These are phyloP conservation scores for Pseudorhiza aurosa DNA, from an alignment of 30 jellyfish, hydroid and myxozoan genomes.

Conservation along the genomic window DNA sequence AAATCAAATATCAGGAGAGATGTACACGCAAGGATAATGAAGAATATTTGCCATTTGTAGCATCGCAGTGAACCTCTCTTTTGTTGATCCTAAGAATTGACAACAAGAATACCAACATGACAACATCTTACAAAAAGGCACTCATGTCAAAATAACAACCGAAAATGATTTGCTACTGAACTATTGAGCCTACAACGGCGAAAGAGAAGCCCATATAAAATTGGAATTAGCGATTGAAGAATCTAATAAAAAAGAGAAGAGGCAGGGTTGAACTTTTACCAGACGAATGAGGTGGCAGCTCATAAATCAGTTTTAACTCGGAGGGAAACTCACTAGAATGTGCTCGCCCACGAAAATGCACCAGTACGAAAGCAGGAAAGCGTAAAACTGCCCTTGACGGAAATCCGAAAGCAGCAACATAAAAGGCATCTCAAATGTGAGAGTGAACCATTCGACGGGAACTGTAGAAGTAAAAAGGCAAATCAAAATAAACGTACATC, in stretches of 20 bases:
- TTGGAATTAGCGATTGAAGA: too few relatives aligned
- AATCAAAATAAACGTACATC: neutral
- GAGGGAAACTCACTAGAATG: conserved; percentile 75
- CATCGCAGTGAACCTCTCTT: conserved; percentile 73
- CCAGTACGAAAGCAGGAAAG: conserved; percentile 86
- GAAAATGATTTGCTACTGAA: too few relatives aligned
- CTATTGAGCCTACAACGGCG: too few relatives aligned
- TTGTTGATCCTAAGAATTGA: conserved; percentile 84
- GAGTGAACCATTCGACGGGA: conserved; percentile 93
- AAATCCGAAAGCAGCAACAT: conserved; percentile 86
- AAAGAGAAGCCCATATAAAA: too few relatives aligned
- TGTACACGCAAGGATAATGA: conserved; percentile 74
- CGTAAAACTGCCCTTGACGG: conserved; percentile 96
- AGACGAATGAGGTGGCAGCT: too few relatives aligned
- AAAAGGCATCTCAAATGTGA: conserved; percentile 82
- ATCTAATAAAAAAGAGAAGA: too few relatives aligned
- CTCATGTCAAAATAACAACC: too few relatives aligned
- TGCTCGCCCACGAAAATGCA: conserved; percentile 97
- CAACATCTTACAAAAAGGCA: too few relatives aligned
- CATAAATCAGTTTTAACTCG: too few relatives aligned
- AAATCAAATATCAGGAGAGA: conserved; percentile 82
- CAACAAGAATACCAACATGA: neutral
- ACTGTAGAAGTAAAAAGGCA: conserved; percentile 44
- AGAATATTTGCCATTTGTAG: conserved; percentile 72
- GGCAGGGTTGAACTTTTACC: too few relatives aligned